A percentile compares a stretch with the other conserved stretches of the same genome.
Conservation (phyloP, 2,797 vertebrate genomes). For the Catharus ustulatus region DNA sequence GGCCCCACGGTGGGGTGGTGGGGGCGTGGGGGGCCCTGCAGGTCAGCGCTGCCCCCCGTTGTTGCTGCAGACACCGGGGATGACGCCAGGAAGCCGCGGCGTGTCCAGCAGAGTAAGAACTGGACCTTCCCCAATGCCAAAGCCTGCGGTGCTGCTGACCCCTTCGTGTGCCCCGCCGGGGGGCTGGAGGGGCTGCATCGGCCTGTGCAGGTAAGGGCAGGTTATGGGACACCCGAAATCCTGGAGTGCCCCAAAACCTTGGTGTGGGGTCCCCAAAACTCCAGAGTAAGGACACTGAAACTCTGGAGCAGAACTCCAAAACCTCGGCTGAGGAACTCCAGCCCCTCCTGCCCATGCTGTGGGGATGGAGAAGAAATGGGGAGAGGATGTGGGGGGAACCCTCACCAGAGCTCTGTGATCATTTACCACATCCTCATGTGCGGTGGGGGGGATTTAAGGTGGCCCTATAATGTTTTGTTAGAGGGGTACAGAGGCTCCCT, state of each 20-base stretch:
- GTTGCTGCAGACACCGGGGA: conserved; percentile 71
- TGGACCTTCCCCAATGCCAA: conserved; percentile 95
- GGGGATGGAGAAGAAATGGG: not conserved
- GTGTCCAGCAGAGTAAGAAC: conserved; percentile 82
- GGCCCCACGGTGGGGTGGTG: not conserved
- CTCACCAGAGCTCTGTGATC: not conserved
- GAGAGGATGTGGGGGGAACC: not conserved
- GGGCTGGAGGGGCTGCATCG: conserved; percentile 79
- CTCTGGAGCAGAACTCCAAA: not conserved
- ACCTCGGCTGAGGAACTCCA: not conserved
- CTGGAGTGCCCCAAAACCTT: not conserved
- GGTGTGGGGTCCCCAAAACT: not conserved
- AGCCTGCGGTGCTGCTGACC: conserved; percentile 78
- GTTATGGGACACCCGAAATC: not conserved
- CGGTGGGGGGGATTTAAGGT: not conserved
- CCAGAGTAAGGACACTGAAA: not conserved
- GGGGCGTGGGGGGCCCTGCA: conserved; percentile 37
- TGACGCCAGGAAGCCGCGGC: conserved; percentile 76
- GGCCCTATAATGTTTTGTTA: accelerated
- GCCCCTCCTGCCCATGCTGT: too few species aligned
- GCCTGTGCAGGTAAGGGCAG: conserved; percentile 60
- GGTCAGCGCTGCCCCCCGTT: not conserved
- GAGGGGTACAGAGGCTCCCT: not conserved
- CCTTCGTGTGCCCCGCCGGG: conserved; percentile 86
- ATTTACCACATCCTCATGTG: not conserved